Evolutionary conservation across 2,797 vertebrate species (phyloP).

Genomic region (Eutrigla gurnardus): DNA sequence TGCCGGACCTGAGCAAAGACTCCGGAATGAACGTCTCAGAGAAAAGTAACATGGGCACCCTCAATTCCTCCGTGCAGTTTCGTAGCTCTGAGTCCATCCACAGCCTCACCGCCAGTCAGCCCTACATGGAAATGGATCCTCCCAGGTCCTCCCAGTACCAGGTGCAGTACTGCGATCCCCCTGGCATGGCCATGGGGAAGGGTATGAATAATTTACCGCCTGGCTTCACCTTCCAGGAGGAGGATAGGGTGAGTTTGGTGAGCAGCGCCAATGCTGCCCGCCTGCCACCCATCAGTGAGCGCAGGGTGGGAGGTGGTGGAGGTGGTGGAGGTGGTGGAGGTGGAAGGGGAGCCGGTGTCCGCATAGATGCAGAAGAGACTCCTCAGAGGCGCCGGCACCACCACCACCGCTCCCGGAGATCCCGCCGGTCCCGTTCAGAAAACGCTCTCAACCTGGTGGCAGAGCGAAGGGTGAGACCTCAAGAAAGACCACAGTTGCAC

Average conservation of each 20-base stretch:
- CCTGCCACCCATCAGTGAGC: constrained; percentile 91
- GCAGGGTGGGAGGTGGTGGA: constrained; percentile 74
- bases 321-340: constrained; percentile 61
- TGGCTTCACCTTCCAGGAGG: constrained; percentile 92
- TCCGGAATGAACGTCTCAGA: constrained; percentile 96
- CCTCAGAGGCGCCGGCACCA: constrained; percentile 86
- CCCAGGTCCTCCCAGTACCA: constrained; percentile 86
- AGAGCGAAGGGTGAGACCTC: constrained; percentile 86
- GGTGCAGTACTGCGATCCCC: constrained; percentile 86
- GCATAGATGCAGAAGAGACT: constrained; percentile 82
- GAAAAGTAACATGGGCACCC: constrained; percentile 94
- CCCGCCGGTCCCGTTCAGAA: constrained; percentile 94
- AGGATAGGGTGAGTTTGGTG: constrained; percentile 86
- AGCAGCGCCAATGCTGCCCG: constrained; percentile 85
- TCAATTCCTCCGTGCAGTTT: constrained; percentile 94
- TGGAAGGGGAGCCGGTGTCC: constrained; percentile 61
- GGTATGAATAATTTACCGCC: constrained; percentile 84
- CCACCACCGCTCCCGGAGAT: constrained; percentile 89
- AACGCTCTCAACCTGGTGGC: constrained; percentile 95
- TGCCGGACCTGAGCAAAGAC: constrained; percentile 99
- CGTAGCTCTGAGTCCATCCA: constrained; percentile 94
- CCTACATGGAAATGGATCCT: constrained; percentile 92
- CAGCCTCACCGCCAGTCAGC: constrained; percentile 89
- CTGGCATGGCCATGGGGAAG: constrained; percentile 62
- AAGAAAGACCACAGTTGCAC: constrained; percentile 87